phyloP scores from a whole-genome alignment of 1,140 invertebrate species.

The Chrysoperla carnea region DNA sequence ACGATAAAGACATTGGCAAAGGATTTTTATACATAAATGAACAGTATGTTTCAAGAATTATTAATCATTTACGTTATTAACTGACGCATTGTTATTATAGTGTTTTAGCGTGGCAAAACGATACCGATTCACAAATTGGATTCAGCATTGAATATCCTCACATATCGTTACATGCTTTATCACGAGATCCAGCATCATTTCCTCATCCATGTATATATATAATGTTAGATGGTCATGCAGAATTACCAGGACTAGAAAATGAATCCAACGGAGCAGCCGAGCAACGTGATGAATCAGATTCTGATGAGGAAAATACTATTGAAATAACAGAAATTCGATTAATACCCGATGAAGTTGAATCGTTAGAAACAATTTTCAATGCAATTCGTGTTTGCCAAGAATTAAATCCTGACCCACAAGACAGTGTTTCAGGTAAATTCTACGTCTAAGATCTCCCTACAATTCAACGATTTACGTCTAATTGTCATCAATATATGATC shows the following conservation, averaged over 20 bases:
- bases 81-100: slow-evolving; percentile 24
- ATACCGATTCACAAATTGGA: slow-evolving; percentile 34
- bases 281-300: neutral
- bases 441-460: too few relatives aligned
- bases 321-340: neutral
- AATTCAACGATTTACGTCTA: too few relatives aligned
- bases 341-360: neutral
- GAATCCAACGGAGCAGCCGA: neutral
- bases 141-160: slow-evolving; percentile 54
- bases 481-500: too few relatives aligned
- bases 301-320: neutral
- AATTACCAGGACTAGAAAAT: slow-evolving; percentile 25
- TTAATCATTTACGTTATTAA: neutral
- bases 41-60: neutral
- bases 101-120: slow-evolving; percentile 41
- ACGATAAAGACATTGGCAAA: neutral
- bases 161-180: slow-evolving; percentile 58
- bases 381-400: neutral
- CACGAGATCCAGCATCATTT: slow-evolving; percentile 42
- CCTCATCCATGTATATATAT: slow-evolving; percentile 50
- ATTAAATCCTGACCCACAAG: neutral
- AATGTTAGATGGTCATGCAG: slow-evolving; percentile 43
- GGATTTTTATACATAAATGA: neutral
- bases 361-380: neutral
- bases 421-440: neutral